These are phyloP conservation scores for Delphinus delphis DNA, from an alignment of 2,113 vertebrate genomes.

Conservation along the genomic window DNA sequence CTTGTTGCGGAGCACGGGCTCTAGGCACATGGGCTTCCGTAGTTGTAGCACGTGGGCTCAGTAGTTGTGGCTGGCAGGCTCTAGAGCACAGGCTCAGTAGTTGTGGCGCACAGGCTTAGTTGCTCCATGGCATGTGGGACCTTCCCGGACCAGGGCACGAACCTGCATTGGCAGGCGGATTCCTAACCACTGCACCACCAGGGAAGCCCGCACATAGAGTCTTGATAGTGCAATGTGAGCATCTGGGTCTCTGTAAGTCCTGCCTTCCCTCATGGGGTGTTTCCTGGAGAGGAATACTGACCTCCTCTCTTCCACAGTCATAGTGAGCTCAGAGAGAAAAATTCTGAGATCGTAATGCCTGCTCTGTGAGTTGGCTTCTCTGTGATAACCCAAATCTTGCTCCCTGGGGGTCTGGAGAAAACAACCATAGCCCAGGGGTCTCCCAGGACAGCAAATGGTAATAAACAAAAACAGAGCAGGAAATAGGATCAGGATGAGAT, in stretches of 20 bases:
- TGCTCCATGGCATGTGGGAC: too few relatives aligned
- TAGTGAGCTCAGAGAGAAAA: constrained; percentile 67
- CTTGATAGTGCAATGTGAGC: not conserved
- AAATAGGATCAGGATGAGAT: not conserved
- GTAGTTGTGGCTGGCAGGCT: too few relatives aligned
- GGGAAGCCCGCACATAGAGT: not conserved
- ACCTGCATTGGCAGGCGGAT: too few relatives aligned
- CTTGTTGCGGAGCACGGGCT: too few relatives aligned
- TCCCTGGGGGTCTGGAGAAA: constrained; percentile 32
- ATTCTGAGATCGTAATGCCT: constrained; percentile 48
- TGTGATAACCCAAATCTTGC: constrained; percentile 2
- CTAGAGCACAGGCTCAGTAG: too few relatives aligned
- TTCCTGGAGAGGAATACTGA: not conserved
- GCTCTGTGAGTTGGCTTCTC: constrained; percentile 35
- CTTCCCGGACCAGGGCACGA: too few relatives aligned
- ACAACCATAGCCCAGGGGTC: constrained; percentile 39
- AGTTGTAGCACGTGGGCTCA: too few relatives aligned
- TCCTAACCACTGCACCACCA: too few relatives aligned
- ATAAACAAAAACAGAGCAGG: not conserved
- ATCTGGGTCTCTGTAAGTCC: not conserved
- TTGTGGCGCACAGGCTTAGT: too few relatives aligned
- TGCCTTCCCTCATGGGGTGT: not conserved
- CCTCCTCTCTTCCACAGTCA: not conserved
- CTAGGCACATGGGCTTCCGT: too few relatives aligned
- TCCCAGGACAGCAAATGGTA: not conserved